Conservation (phyloP, 2,888 invertebrate species). For the Mellilla xanthometata region DNA sequence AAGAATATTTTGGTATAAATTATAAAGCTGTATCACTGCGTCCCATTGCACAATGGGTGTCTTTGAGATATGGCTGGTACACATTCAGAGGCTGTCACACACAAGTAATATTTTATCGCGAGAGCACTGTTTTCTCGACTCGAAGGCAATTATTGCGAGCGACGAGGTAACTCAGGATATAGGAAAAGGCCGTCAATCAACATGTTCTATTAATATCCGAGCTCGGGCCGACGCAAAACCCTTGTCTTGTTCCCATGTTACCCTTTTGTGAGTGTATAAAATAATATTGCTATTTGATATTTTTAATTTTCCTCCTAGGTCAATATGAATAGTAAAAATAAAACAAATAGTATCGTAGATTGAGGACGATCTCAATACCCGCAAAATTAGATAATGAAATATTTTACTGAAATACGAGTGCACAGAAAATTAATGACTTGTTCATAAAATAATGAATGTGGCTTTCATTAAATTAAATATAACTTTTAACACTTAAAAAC, state of each 20-base stretch:
- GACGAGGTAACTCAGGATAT: constrained; percentile 25
- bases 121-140: constrained; percentile 52
- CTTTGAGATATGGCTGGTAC: constrained; percentile 70
- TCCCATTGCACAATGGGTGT: constrained; percentile 43
- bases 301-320: too few relatives aligned
- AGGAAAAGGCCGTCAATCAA: constrained; percentile 40
- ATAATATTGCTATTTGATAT: too few relatives aligned
- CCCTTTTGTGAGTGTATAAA: too few relatives aligned
- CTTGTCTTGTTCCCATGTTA: neutral
- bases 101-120: constrained; percentile 73
- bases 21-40: constrained; percentile 11
- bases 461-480: too few relatives aligned
- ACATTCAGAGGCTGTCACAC: constrained; percentile 70
- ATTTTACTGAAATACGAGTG: too few relatives aligned
- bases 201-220: constrained; percentile 26
- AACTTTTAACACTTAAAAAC: neutral
- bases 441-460: too few relatives aligned
- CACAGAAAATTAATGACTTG: too few relatives aligned
- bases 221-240: constrained; percentile 2
- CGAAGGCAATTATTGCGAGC: constrained; percentile 54
- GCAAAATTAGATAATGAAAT: too few relatives aligned
- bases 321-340: too few relatives aligned
- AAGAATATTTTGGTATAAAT: too few relatives aligned
- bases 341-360: too few relatives aligned
- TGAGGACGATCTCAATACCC: too few relatives aligned